Conservation (phyloP, 2,797 vertebrate genomes). For the Enoplosus armatus region DNA sequence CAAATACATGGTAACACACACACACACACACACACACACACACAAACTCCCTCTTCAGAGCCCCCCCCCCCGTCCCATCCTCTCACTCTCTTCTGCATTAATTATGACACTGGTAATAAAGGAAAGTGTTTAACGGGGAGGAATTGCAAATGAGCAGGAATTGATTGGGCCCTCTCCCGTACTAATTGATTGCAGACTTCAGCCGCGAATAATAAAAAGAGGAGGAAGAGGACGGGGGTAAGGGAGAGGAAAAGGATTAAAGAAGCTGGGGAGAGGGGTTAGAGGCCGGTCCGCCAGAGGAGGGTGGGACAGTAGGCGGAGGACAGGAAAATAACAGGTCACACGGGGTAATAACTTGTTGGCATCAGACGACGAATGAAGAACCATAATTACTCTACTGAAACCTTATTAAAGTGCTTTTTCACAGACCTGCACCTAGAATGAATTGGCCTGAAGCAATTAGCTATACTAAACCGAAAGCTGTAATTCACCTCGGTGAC, state of each 20-base stretch:
- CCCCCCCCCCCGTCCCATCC: slow-evolving; percentile 9
- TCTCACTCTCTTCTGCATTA: slow-evolving; percentile 55
- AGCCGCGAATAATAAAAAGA: slow-evolving; percentile 54
- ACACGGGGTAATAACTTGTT: slow-evolving; percentile 3
- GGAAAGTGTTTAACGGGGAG: slow-evolving; percentile 64
- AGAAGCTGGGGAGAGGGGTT: slow-evolving; percentile 3
- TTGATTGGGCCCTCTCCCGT: slow-evolving; percentile 68
- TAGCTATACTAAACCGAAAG: background rate
- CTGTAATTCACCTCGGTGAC: background rate
- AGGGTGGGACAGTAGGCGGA: slow-evolving; percentile 2
- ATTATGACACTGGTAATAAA: slow-evolving; percentile 76
- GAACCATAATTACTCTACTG: slow-evolving; percentile 12
- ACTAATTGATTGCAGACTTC: slow-evolving; percentile 71
- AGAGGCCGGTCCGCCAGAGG: background rate
- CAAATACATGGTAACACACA: slow-evolving; percentile 22
- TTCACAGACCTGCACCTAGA: background rate
- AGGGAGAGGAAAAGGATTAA: slow-evolving; percentile 6
- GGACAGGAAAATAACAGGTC: background rate
- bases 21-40: background rate
- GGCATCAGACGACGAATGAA: slow-evolving; percentile 5
- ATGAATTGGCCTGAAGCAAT: background rate
- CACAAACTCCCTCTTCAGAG: slow-evolving; percentile 6
- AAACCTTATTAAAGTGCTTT: background rate
- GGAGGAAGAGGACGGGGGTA: background rate
- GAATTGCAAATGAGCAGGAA: slow-evolving; percentile 78